phyloP scores from a whole-genome alignment of 2,113 vertebrate species.

The Burhinus bistriatus region DNA sequence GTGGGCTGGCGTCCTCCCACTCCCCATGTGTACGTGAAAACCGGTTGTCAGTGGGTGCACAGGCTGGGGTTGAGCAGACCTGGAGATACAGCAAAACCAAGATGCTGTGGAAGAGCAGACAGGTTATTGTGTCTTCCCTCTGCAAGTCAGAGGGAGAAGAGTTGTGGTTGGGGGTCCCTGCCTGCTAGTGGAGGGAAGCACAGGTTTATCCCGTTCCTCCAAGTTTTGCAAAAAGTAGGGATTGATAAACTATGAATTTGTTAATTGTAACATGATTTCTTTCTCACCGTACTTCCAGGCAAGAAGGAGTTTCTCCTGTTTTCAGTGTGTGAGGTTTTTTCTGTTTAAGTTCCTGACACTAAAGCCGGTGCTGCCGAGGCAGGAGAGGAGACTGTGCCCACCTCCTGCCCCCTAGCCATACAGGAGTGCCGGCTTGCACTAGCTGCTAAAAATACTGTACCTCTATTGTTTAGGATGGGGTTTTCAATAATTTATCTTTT shows the following conservation, averaged over 20 bases:
- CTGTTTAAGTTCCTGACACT: not conserved
- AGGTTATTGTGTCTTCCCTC: not conserved
- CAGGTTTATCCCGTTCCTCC: not conserved
- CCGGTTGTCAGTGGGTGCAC: accelerated
- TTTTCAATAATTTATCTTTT: not conserved
- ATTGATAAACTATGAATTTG: not conserved
- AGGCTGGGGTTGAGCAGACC: not conserved
- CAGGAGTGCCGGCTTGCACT: not conserved
- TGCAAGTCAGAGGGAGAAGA: not conserved
- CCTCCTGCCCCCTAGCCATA: not conserved
- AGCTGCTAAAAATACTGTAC: not conserved
- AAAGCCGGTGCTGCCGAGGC: not conserved
- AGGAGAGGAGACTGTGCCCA: not conserved
- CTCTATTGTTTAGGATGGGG: not conserved
- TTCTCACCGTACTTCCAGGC: not conserved
- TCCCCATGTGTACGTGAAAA: accelerated
- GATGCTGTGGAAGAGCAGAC: not conserved
- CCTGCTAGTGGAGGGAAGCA: not conserved
- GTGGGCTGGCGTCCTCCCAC: accelerated
- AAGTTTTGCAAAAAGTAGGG: not conserved
- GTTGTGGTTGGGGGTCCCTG: not conserved
- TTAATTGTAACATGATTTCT: not conserved
- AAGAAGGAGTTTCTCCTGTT: not conserved
- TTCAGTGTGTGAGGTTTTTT: not conserved
- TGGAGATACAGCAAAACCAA: not conserved